Percentiles rank a stretch among this genome's conserved stretches.
Conservation (phyloP, 2,888 invertebrate species). For the Drosophila demipolita region DNA sequence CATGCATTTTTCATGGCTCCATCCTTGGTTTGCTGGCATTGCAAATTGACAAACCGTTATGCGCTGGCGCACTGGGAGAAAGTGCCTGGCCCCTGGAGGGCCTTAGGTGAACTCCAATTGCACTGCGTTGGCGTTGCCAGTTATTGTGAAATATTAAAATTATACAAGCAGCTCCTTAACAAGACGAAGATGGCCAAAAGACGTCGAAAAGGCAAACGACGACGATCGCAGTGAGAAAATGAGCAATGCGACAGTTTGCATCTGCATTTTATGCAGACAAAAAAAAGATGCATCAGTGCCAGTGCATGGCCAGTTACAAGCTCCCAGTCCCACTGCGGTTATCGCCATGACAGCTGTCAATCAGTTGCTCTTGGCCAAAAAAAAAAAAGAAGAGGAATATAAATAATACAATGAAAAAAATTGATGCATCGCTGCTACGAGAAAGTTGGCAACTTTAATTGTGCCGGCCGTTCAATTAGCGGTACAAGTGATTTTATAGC, state of each 20-base stretch:
- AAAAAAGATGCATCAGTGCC: constrained; percentile 37
- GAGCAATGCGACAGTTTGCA: constrained; percentile 67
- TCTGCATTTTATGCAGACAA: constrained; percentile 72
- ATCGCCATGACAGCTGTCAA: constrained; percentile 81
- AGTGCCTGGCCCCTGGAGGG: constrained; percentile 40
- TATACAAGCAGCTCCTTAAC: constrained; percentile 66
- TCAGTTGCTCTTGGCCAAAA: constrained; percentile 43
- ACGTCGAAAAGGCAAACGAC: neutral
- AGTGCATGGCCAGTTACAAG: constrained; percentile 25
- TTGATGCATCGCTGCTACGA: constrained; percentile 42
- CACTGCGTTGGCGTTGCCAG: constrained; percentile 71
- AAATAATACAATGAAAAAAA: constrained; percentile 7
- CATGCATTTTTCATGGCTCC: constrained; percentile 73
- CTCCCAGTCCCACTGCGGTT: constrained; percentile 71
- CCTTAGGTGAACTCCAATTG: constrained; percentile 37
- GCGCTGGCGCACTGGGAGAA: constrained; percentile 43
- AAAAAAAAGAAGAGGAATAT: constrained; percentile 6
- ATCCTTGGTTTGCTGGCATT: constrained; percentile 53
- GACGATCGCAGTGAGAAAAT: constrained; percentile 70
- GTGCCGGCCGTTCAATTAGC: constrained; percentile 68
- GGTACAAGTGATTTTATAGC: constrained; percentile 77
- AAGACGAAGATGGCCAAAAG: constrained; percentile 25
- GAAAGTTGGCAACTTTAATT: constrained; percentile 73
- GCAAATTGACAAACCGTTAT: constrained; percentile 80
- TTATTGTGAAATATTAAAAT: constrained; percentile 79